These are phyloP conservation scores for Eueides isabella DNA, from an alignment of 1,140 invertebrate species.

Conservation along the genomic window DNA sequence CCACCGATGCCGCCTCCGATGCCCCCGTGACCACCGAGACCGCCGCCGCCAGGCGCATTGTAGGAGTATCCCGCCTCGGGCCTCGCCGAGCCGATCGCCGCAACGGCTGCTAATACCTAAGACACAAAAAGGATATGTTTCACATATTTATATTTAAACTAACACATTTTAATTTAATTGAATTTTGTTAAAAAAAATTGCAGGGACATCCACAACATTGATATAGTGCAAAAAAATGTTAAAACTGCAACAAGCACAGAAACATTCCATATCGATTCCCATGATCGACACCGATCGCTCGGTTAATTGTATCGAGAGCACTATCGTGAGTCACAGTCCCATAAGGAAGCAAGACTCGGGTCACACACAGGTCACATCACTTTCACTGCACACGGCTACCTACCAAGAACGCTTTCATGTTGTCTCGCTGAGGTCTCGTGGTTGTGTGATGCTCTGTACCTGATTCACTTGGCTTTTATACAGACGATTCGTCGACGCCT, in stretches of 20 bases:
- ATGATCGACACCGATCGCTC: slow-evolving; percentile 27
- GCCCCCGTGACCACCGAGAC: slow-evolving; percentile 61
- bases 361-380: slow-evolving; percentile 72
- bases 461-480: slow-evolving; percentile 72
- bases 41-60: slow-evolving; percentile 81
- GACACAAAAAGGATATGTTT: slow-evolving; percentile 46
- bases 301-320: slow-evolving; percentile 43
- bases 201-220: neutral
- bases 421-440: slow-evolving; percentile 76
- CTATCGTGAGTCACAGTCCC: slow-evolving; percentile 52
- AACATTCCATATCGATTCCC: slow-evolving; percentile 38
- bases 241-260: slow-evolving; percentile 9
- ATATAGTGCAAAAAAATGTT: neutral
- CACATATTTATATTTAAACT: slow-evolving; percentile 19
- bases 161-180: neutral
- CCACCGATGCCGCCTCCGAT: slow-evolving; percentile 57
- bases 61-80: slow-evolving; percentile 85
- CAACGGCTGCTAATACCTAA: slow-evolving; percentile 83
- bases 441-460: slow-evolving; percentile 77
- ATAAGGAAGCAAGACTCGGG: slow-evolving; percentile 59
- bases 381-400: slow-evolving; percentile 73
- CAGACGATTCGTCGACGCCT: slow-evolving; percentile 62
- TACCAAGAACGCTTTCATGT: slow-evolving; percentile 82
- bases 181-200: neutral
- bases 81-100: slow-evolving; percentile 83